phyloP scores from a whole-genome alignment of 53 echinoderm and acorn worm genomes.

The Temnopleurus reevesii region DNA sequence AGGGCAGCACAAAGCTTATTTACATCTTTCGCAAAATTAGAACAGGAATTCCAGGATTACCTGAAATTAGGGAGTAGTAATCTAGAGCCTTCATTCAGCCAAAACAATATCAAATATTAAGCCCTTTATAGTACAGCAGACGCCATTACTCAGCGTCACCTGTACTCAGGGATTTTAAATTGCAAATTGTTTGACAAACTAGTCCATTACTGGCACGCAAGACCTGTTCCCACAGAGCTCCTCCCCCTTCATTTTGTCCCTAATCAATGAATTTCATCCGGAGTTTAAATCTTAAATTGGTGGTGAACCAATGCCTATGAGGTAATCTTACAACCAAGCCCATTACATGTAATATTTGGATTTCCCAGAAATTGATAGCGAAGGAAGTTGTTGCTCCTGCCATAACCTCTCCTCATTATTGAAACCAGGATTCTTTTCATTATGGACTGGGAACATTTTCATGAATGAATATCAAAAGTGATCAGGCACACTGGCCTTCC shows the following conservation, averaged over 20 bases:
- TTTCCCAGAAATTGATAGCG: too few species aligned
- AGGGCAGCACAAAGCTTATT: not conserved
- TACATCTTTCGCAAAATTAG: not conserved
- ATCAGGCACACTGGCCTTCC: conserved; percentile 6
- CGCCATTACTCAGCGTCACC: not conserved
- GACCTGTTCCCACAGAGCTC: not conserved
- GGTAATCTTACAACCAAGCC: too few species aligned
- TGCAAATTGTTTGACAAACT: not conserved
- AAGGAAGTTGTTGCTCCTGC: too few species aligned
- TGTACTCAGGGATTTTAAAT: not conserved
- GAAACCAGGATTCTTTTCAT: not conserved
- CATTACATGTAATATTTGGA: too few species aligned
- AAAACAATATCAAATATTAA: not conserved
- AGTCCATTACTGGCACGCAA: not conserved
- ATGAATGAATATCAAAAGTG: not conserved
- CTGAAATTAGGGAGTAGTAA: not conserved
- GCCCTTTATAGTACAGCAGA: not conserved
- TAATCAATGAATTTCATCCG: not conserved
- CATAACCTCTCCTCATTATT: not conserved
- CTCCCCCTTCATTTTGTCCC: not conserved
- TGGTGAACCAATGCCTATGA: not conserved
- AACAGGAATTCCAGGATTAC: conserved; percentile 26
- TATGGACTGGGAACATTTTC: not conserved
- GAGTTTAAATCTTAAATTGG: not conserved
- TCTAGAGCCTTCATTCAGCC: not conserved